Conservation (phyloP, 2,113 vertebrate genomes). For the Tinamus guttatus region DNA sequence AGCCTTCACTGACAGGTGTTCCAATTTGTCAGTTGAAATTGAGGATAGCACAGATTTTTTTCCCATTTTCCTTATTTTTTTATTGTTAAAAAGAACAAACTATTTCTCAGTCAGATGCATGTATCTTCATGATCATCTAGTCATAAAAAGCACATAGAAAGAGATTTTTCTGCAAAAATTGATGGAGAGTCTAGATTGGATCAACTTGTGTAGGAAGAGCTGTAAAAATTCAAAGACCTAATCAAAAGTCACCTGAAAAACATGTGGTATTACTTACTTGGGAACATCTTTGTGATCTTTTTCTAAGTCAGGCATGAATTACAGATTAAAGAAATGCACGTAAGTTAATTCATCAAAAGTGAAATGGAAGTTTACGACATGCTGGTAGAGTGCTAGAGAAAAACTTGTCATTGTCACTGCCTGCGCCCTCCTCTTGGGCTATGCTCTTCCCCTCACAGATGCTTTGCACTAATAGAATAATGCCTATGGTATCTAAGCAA, state of each 20-base stretch:
- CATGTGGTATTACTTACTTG: background rate
- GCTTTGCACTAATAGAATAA: background rate
- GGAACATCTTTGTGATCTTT: background rate
- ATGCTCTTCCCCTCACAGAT: background rate
- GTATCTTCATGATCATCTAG: background rate
- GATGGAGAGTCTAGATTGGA: background rate
- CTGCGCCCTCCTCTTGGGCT: background rate
- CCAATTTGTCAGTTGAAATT: background rate
- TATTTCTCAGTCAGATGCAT: background rate
- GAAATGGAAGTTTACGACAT: background rate
- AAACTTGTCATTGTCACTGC: background rate
- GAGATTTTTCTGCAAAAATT: background rate
- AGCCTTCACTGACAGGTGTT: conserved; percentile 41
- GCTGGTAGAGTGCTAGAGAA: background rate
- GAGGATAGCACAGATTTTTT: background rate
- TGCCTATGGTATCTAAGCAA: background rate
- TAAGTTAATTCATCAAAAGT: background rate
- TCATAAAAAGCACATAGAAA: background rate
- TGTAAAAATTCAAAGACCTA: background rate
- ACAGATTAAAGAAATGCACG: background rate
- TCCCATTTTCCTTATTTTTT: background rate
- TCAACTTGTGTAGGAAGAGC: background rate
- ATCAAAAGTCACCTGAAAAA: background rate
- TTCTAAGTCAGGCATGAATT: background rate
- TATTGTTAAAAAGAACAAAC: background rate